Percentiles rank a stretch among this genome's conserved stretches.
Conservation (phyloP, 2,797 vertebrate species). For the Lemur catta region DNA sequence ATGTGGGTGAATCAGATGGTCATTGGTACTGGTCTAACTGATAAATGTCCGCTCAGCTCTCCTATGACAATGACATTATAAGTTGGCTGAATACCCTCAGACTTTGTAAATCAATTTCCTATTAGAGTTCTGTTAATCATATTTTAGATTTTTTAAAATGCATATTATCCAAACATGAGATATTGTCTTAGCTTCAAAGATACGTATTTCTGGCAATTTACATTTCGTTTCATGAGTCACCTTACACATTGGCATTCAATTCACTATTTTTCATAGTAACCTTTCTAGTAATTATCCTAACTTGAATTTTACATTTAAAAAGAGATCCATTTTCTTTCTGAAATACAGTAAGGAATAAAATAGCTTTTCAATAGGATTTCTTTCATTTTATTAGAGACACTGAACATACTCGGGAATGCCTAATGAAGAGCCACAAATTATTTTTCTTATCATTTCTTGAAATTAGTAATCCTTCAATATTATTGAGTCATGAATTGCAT, state of each 20-base stretch:
- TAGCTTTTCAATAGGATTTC: not conserved
- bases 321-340: not conserved
- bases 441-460: not conserved
- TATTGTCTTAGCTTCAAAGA: constrained; percentile 1
- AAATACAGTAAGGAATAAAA: constrained; percentile 7
- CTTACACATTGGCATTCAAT: constrained; percentile 18
- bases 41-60: not conserved
- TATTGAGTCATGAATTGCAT: not conserved
- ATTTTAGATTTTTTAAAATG: constrained; percentile 7
- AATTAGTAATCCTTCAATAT: not conserved
- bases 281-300: not conserved
- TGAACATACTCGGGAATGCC: not conserved
- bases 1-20: not conserved
- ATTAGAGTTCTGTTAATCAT: not conserved
- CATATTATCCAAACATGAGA: not conserved
- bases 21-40: not conserved
- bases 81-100: not conserved
- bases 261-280: not conserved
- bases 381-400: not conserved
- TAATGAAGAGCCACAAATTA: not conserved
- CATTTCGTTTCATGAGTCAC: not conserved
- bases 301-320: constrained; percentile 10
- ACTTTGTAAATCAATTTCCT: not conserved
- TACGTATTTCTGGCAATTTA: not conserved
- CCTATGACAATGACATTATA: not conserved